Conservation (phyloP, 2,113 vertebrate genomes). For the Mormyrus lacerda region DNA sequence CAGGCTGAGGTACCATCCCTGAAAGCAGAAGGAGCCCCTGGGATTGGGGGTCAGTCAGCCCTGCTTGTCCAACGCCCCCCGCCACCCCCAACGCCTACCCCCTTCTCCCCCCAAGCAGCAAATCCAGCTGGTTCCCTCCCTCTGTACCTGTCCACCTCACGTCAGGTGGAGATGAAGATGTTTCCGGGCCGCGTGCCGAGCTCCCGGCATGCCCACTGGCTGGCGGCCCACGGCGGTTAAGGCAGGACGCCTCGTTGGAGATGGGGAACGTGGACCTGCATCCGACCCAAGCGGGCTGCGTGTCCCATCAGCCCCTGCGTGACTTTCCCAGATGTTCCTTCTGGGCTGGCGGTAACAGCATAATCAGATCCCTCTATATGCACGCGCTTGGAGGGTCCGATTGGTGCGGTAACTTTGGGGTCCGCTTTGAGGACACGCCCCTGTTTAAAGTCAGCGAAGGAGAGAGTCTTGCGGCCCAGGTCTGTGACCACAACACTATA, state of each 20-base stretch:
- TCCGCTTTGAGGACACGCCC: background rate
- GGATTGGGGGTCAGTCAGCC: background rate
- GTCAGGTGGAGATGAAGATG: slow-evolving; percentile 8
- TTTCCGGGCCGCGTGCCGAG: background rate
- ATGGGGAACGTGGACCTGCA: background rate
- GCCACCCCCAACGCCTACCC: background rate
- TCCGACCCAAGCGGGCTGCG: too few species aligned
- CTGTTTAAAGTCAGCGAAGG: background rate
- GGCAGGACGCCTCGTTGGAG: background rate
- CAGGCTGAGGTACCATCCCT: background rate
- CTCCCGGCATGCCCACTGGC: background rate
- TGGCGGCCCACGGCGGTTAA: background rate
- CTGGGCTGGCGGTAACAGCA: background rate
- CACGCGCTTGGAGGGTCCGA: background rate
- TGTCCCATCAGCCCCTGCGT: background rate
- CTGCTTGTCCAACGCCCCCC: background rate
- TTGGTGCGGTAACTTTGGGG: background rate
- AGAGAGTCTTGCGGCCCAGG: background rate
- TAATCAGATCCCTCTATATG: background rate
- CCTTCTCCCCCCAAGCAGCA: background rate
- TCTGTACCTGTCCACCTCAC: background rate
- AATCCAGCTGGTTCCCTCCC: background rate
- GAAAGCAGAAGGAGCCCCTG: background rate
- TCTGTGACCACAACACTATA: background rate
- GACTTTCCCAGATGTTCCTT: slow-evolving; percentile 8